These are phyloP conservation scores for Tinamus guttatus DNA, from an alignment of 2,113 vertebrate genomes.

Conservation along the genomic window DNA sequence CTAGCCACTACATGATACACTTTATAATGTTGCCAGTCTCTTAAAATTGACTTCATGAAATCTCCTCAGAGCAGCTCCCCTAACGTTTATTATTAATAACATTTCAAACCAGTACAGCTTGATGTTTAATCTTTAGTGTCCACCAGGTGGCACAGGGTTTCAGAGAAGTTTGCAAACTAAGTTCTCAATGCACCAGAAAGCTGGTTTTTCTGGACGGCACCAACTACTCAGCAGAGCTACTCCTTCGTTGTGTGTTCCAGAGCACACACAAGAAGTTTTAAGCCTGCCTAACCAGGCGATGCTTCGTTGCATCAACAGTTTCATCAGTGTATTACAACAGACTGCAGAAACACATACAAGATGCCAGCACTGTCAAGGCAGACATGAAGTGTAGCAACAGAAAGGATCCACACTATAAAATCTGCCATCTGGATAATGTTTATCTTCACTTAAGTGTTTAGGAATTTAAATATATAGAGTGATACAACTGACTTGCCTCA, in stretches of 20 bases:
- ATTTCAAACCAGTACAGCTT: background rate
- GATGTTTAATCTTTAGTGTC: background rate
- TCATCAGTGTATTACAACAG: background rate
- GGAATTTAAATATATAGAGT: background rate
- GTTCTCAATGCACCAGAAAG: background rate
- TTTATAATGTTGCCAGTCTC: background rate
- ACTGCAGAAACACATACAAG: background rate
- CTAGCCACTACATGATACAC: background rate
- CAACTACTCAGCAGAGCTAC: background rate
- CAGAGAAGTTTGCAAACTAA: background rate
- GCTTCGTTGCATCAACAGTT: background rate
- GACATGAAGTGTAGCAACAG: rapidly evolving
- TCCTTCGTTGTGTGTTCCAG: background rate
- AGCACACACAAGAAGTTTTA: rapidly evolving
- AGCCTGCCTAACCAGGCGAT: background rate
- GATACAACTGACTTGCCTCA: background rate
- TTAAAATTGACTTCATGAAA: background rate
- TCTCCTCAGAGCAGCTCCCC: background rate
- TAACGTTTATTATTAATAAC: background rate
- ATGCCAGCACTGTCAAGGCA: background rate
- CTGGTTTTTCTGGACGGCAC: background rate
- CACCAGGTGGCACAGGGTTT: background rate
- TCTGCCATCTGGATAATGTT: background rate
- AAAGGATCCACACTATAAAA: background rate
- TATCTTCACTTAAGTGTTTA: background rate